phyloP scores from a whole-genome alignment of 1,140 invertebrate species.

The Euwallacea fornicatus region DNA sequence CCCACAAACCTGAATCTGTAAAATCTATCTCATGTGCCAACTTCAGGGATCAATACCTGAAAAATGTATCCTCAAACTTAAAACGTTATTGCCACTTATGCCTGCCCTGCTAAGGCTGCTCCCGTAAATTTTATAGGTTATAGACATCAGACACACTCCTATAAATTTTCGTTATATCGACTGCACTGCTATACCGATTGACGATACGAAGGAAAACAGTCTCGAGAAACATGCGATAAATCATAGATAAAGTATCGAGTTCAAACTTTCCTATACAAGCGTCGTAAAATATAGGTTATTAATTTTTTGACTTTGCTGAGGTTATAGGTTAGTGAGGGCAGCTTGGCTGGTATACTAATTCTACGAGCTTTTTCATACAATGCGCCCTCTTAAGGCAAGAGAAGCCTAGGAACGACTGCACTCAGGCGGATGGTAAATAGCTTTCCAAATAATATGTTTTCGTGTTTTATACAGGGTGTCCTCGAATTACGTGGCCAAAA shows the following conservation, averaged over 20 bases:
- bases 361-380: too few relatives aligned
- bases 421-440: too few relatives aligned
- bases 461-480: too few relatives aligned
- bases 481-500: too few relatives aligned
- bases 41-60: neutral
- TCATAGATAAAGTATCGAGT: constrained; percentile 20
- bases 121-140: constrained; percentile 26
- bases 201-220: constrained; percentile 20
- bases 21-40: neutral
- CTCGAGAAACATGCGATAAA: constrained; percentile 20
- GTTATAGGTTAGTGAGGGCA: neutral
- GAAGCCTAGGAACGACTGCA: too few relatives aligned
- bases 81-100: constrained; percentile 23
- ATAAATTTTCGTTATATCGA: constrained; percentile 25
- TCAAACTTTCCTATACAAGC: neutral
- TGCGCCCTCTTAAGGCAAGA: too few relatives aligned
- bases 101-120: constrained; percentile 5
- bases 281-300: constrained; percentile 3
- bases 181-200: constrained; percentile 16
- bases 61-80: constrained; percentile 15
- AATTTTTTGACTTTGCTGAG: constrained; percentile 2
- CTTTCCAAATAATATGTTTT: too few relatives aligned
- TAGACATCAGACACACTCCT: constrained; percentile 27
- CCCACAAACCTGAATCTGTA: too few relatives aligned
- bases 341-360: too few relatives aligned